Percentiles rank a stretch among this genome's conserved stretches.
These are phyloP conservation scores for Spinibarbus caldwelli DNA, from an alignment of 2,797 vertebrate species.

Conservation along the genomic window DNA sequence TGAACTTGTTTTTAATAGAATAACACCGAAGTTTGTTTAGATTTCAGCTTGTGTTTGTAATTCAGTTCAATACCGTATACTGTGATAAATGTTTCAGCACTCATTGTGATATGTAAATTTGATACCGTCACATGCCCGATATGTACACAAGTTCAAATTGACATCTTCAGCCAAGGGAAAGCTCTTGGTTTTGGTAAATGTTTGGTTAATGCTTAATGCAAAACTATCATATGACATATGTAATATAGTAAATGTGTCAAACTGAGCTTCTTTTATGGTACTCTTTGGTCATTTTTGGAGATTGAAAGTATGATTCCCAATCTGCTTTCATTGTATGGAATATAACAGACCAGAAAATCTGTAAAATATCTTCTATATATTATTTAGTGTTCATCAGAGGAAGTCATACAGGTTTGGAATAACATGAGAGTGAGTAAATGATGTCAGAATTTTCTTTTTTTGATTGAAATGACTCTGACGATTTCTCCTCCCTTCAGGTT, in stretches of 20 bases:
- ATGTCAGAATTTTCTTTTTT: neutral
- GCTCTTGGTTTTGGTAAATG: neutral
- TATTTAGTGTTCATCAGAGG: neutral
- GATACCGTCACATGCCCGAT: neutral
- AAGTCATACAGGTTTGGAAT: neutral
- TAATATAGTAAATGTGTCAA: neutral
- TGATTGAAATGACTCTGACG: neutral
- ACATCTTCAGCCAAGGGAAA: too few species aligned
- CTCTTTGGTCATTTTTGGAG: neutral
- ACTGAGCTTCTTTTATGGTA: neutral
- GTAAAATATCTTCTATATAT: neutral
- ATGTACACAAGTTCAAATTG: neutral
- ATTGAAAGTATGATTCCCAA: neutral
- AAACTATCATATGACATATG: neutral
- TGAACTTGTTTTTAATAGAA: neutral
- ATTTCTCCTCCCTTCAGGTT: constrained; percentile 71
- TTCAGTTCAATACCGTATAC: neutral
- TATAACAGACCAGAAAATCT: neutral
- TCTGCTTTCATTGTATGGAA: too few species aligned
- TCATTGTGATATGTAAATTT: neutral
- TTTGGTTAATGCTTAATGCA: constrained; percentile 1
- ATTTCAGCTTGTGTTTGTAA: neutral
- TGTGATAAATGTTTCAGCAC: neutral
- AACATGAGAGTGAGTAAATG: neutral
- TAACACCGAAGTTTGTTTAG: neutral